Percentiles rank a stretch among this genome's conserved stretches.
phyloP scores from a whole-genome alignment of 2,888 invertebrate species.

The Lepidocyrtoides sp. region DNA sequence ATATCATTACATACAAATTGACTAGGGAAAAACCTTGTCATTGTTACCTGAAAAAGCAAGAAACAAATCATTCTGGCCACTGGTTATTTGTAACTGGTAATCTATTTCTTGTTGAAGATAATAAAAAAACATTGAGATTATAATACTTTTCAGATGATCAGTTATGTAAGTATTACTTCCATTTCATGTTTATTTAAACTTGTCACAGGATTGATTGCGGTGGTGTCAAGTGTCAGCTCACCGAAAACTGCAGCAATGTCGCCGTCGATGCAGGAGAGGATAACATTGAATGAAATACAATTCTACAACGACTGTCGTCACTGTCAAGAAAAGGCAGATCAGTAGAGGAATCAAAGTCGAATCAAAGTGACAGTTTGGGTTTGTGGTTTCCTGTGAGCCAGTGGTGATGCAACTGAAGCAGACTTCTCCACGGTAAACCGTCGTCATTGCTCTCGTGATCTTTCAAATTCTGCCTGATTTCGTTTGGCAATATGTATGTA shows the following conservation, averaged over 20 bases:
- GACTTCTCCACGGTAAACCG: conserved; percentile 7
- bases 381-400: conserved; percentile 69
- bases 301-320: conserved; percentile 8
- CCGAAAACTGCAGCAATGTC: conserved; percentile 32
- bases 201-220: neutral
- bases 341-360: conserved; percentile 56
- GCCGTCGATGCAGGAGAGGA: conserved; percentile 5
- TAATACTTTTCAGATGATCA: neutral
- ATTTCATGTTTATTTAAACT: neutral
- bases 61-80: conserved; percentile 41
- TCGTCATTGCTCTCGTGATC: neutral
- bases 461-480: conserved; percentile 50
- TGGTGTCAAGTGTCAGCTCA: conserved; percentile 70
- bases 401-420: neutral
- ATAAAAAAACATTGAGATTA: conserved; percentile 38
- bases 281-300: conserved; percentile 44
- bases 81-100: conserved; percentile 55
- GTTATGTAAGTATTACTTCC: neutral
- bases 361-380: conserved; percentile 70
- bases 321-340: conserved; percentile 64
- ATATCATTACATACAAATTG: neutral
- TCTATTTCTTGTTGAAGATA: conserved; percentile 25
- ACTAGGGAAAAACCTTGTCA: neutral
- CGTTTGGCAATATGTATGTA: neutral
- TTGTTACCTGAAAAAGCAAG: conserved; percentile 8